Evolutionary conservation across 2,113 vertebrate genomes (phyloP), one percentile per base, ranked within the genome.

Genomic region (Colaptes auratus): DNA sequence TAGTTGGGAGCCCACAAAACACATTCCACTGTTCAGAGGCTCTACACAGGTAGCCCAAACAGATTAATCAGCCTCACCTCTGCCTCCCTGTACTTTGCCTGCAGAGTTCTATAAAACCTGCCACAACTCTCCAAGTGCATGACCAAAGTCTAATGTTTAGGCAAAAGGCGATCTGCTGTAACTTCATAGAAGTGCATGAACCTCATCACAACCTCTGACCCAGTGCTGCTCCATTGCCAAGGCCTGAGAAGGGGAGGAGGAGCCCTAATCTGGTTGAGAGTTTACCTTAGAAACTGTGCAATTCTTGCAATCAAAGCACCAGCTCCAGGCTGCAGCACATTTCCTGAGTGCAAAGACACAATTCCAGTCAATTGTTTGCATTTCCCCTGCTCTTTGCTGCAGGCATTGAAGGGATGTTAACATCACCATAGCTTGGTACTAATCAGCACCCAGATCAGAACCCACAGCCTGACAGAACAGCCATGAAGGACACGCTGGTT

Each of bases 241-340:
- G 25, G 48, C 35, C 15, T 1, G 2, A 6, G 18, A 44, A 71
- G 20, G 28, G 18, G 2, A 82, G 35, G 7, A 74, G 52, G 53
- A 81, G 67, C 65, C 59, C 91, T 1, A 0, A 25, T 9, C 36
- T 18, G 24, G 7, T 10, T 58, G 33, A 56, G 66, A 17, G 7
- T 79, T 96, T 96, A 98, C 99, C 99, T 99, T 58, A 99, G 96
- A 95, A 99, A 99, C 73, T 99, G 99, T 9, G 98, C 98, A 28
- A 99, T 96, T 75, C 98, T 97, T 28, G 98, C 98, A 96, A 99
- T 94, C 72, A 98, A 2, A 3, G 98, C 98, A 0, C 99, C 99
- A 14, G 98, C 99, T 20, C 99, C 99, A 1, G 99, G 99, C 97
- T 99, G 99, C 86, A 99, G 97, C 31, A 99, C 99, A 6, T 99